Evolutionary conservation across 2,113 vertebrate genomes (phyloP), one percentile per base, ranked within the genome.

Genomic region (Balaenoptera acutorostrata): DNA sequence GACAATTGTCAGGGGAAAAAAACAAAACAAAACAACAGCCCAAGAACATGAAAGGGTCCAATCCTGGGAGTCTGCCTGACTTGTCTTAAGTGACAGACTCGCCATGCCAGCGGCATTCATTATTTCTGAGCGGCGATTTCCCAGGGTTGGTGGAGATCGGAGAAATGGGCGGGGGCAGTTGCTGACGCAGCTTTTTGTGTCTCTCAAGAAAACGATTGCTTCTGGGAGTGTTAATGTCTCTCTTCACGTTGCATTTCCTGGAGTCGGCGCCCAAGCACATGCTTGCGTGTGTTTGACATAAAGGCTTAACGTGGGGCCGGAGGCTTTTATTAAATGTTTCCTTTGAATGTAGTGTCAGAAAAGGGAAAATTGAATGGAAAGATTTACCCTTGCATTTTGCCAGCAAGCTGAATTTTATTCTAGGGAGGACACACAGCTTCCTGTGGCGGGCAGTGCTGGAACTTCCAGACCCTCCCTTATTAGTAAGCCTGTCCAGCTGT

Each of bases 401-500:
- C 72, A 17, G 66, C 55, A 78, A 69, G 39, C 49, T 91, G 57
- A 41, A 36, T 44, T 88, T 90, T 88, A 69, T 85, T 86, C 59
- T 31, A 41, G 52, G 55, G 64, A 90, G 11, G 59, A 82, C 52
- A 36, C 8, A 6, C 0, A 0, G 89, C 91, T 85, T 88, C 82
- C 93, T 33, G 0, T 52, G 33, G 63, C 17, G 31, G 66, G 8
- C 49, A 29, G 12, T 8, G 2, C 15, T 41, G 81, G 63, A 88
- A 96, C 52, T 80, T 72, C 90, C 61, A 95, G 85, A 97, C 52
- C n/a, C 82, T 95, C 86, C 78, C 85, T 92, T 93, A 71, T 95
- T 90, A 75, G 92, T 95, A 91, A 93, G 81, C 44, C 55, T 52
- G 44, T 97, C 91, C 95, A 95, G 93, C 97, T 98, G 96, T 89